A percentile compares a stretch with the other conserved stretches of the same genome.
These are phyloP conservation scores for Eumaeus atala DNA, from an alignment of 1,140 invertebrate species.

Conservation along the genomic window DNA sequence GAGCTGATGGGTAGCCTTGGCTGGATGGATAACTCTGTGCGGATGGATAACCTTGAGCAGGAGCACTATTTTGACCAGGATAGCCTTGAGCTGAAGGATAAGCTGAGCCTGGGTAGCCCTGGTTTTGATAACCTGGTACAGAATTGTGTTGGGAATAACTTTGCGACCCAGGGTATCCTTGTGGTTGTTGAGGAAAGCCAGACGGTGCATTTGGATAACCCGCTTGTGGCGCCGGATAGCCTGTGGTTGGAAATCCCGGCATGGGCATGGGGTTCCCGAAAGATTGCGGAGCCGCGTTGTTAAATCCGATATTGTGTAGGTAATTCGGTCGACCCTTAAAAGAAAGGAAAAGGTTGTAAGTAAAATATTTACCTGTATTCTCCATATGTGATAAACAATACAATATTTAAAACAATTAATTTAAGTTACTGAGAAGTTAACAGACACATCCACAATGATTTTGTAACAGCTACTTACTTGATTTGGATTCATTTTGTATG, in stretches of 20 bases:
- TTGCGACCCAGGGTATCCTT: slow-evolving; percentile 30
- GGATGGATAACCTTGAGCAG: slow-evolving; percentile 33
- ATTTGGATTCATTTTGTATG: slow-evolving; percentile 58
- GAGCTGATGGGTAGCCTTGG: slow-evolving; percentile 40
- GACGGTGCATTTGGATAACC: slow-evolving; percentile 29
- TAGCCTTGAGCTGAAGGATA: slow-evolving; percentile 37
- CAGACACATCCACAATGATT: slow-evolving; percentile 19
- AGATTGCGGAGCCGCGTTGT: slow-evolving; percentile 65
- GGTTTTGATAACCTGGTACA: slow-evolving; percentile 30
- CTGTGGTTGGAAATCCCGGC: slow-evolving; percentile 56
- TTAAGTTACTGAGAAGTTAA: too few species aligned
- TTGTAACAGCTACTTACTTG: slow-evolving; percentile 50
- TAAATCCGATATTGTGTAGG: slow-evolving; percentile 70
- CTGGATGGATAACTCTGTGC: slow-evolving; percentile 23
- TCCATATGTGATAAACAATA: slow-evolving; percentile 36
- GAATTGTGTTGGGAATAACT: slow-evolving; percentile 26
- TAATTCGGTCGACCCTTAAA: slow-evolving; percentile 70
- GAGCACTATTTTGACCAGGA: slow-evolving; percentile 22
- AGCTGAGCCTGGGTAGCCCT: slow-evolving; percentile 37
- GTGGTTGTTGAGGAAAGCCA: slow-evolving; percentile 29
- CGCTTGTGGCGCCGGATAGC: slow-evolving; percentile 49
- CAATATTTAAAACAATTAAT: slow-evolving; percentile 19
- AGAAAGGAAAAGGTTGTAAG: slow-evolving; percentile 41
- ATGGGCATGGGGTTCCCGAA: slow-evolving; percentile 70
- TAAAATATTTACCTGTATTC: slow-evolving; percentile 21